phyloP scores from a whole-genome alignment of 1,140 invertebrate species.

The Fopius arisanus region DNA sequence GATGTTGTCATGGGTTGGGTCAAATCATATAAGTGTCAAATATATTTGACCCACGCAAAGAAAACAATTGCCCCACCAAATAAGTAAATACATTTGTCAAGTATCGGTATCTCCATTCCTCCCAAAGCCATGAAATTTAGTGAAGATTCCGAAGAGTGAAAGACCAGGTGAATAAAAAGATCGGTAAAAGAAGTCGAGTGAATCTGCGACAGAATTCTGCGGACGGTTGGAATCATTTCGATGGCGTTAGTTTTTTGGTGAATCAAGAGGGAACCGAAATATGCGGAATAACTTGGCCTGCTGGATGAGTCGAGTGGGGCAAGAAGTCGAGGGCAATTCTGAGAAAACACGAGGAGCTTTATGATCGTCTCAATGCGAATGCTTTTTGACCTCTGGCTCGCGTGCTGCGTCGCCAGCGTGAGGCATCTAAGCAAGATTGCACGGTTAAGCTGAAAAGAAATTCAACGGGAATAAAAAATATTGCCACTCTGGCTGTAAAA shows the following conservation, averaged over 20 bases:
- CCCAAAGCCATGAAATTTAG: background rate
- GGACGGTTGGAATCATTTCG: slow-evolving; percentile 5
- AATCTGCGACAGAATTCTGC: background rate
- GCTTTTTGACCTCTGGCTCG: background rate
- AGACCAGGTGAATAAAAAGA: background rate
- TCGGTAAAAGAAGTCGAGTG: too few species aligned
- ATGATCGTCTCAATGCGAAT: background rate
- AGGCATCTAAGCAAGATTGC: background rate
- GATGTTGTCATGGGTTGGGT: too few species aligned
- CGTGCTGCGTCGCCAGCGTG: background rate
- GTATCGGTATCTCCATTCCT: background rate
- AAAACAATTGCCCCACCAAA: background rate
- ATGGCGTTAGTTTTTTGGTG: slow-evolving; percentile 4
- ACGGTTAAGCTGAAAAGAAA: background rate
- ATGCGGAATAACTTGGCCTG: background rate
- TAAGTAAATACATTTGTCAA: slow-evolving; percentile 1
- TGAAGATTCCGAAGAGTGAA: background rate
- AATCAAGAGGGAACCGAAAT: background rate
- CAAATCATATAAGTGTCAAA: too few species aligned
- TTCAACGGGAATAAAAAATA: background rate
- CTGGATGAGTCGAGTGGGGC: background rate
- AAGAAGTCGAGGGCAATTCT: slow-evolving; percentile 5
- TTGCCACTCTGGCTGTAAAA: background rate
- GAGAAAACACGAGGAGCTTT: slow-evolving; percentile 4
- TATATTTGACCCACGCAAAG: too few species aligned